Conservation (phyloP, 2,113 vertebrate species). For the Galemys pyrenaicus region DNA sequence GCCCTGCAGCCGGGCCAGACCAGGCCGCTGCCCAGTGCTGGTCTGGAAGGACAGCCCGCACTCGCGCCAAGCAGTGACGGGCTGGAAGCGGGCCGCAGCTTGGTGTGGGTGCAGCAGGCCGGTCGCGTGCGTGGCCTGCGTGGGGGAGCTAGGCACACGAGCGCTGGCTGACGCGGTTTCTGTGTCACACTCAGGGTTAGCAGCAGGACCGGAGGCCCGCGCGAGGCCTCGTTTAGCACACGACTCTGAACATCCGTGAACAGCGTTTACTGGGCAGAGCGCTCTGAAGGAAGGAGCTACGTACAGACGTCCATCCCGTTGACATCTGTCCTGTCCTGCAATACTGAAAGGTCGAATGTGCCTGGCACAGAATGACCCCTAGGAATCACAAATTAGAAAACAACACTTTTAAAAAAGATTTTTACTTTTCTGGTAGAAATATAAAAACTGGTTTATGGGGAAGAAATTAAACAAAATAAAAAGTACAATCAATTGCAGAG, state of each 20-base stretch:
- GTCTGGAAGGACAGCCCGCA: too few species aligned
- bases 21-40: too few species aligned
- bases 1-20: too few species aligned
- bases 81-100: too few species aligned
- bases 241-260: constrained; percentile 79
- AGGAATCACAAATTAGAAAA: constrained; percentile 77
- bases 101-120: too few species aligned
- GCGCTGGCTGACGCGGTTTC: too few species aligned
- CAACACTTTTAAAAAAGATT: constrained; percentile 82
- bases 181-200: background rate
- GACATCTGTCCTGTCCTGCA: constrained; percentile 83
- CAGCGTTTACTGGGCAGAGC: constrained; percentile 84
- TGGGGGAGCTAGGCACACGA: too few species aligned
- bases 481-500: constrained; percentile 80
- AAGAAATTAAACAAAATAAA: constrained; percentile 79
- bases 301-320: constrained; percentile 83
- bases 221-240: constrained; percentile 77
- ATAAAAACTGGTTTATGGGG: constrained; percentile 85
- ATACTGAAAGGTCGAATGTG: constrained; percentile 88
- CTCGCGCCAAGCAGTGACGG: too few species aligned
- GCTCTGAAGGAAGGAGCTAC: constrained; percentile 78
- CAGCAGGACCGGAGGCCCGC: constrained; percentile 34
- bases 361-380: constrained; percentile 83
- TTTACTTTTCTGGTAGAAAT: constrained; percentile 83
- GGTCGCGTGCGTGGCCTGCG: too few species aligned